Percentiles rank a stretch among this genome's conserved stretches.
Evolutionary conservation across 30 jellyfish, hydroid and myxozoan genomes (phyloP).

Genomic region (Sanderia malayensis): DNA sequence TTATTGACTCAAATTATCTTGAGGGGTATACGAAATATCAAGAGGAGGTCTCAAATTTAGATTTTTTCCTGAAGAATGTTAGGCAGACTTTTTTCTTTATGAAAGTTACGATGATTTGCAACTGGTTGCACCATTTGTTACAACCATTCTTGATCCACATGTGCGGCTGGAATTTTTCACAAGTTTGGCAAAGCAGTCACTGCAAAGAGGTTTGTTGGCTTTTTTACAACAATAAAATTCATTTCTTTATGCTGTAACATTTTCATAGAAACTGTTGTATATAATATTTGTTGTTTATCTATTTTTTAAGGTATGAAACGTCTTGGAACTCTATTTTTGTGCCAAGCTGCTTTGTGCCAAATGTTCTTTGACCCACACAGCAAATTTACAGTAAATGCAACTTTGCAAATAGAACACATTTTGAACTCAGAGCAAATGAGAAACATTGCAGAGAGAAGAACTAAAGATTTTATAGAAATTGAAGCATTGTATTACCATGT

Average conservation of each 20-base stretch:
- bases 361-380: slow-evolving; percentile 33
- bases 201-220: slow-evolving; percentile 12
- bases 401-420: slow-evolving; percentile 24
- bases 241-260: too few relatives aligned
- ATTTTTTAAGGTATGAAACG: slow-evolving; percentile 8
- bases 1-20: slow-evolving; percentile 28
- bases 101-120: slow-evolving; percentile 39
- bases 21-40: slow-evolving; percentile 10
- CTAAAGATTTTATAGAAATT: background rate
- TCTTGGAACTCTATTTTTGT: slow-evolving; percentile 24
- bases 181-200: slow-evolving; percentile 18
- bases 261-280: background rate
- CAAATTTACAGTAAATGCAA: slow-evolving; percentile 19
- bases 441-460: background rate
- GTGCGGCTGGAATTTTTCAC: slow-evolving; percentile 7
- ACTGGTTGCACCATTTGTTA: slow-evolving; percentile 6
- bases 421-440: background rate
- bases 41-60: slow-evolving; percentile 28
- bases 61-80: slow-evolving; percentile 18
- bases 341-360: slow-evolving; percentile 26
- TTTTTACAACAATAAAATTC: too few relatives aligned
- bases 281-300: too few relatives aligned
- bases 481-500: slow-evolving; percentile 17
- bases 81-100: slow-evolving; percentile 11
- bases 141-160: slow-evolving; percentile 18